phyloP scores from a whole-genome alignment of 2,113 vertebrate genomes.

The Pimephales promelas region DNA sequence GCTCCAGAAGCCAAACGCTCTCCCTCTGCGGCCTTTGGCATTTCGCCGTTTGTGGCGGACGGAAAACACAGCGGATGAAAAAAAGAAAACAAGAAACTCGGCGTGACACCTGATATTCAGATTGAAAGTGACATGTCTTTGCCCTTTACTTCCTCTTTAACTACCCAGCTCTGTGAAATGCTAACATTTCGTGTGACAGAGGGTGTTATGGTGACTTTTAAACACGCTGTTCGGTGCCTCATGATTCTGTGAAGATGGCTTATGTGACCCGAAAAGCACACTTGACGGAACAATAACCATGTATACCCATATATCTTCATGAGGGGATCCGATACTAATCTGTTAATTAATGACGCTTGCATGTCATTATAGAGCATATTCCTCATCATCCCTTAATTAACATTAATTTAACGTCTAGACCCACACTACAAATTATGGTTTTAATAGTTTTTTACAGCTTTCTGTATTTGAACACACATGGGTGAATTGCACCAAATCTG shows the following conservation, averaged over 20 bases:
- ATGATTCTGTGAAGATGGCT: constrained; percentile 53
- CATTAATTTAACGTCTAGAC: constrained; percentile 13
- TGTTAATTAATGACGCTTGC: constrained; percentile 16
- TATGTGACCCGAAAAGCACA: constrained; percentile 66
- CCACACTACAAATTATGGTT: background rate
- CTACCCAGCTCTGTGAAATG: constrained; percentile 67
- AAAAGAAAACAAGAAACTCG: background rate
- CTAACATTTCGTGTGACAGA: constrained; percentile 71
- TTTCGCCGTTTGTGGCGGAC: constrained; percentile 37
- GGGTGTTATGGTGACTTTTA: constrained; percentile 72
- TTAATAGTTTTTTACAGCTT: background rate
- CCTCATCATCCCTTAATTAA: constrained; percentile 8
- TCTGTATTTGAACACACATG: background rate
- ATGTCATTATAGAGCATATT: background rate
- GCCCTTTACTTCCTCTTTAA: constrained; percentile 68
- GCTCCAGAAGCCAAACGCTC: constrained; percentile 45
- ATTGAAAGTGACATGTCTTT: constrained; percentile 68
- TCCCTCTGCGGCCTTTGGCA: constrained; percentile 60
- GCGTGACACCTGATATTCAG: constrained; percentile 68
- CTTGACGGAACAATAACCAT: constrained; percentile 65
- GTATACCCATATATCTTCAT: constrained; percentile 55
- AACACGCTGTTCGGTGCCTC: constrained; percentile 55
- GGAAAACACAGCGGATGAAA: background rate
- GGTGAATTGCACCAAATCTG: background rate
- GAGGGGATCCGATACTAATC: background rate